Base-by-base conservation (phyloP, 1,140 invertebrate species). In the Stegodyphus mimosarum region DNA sequence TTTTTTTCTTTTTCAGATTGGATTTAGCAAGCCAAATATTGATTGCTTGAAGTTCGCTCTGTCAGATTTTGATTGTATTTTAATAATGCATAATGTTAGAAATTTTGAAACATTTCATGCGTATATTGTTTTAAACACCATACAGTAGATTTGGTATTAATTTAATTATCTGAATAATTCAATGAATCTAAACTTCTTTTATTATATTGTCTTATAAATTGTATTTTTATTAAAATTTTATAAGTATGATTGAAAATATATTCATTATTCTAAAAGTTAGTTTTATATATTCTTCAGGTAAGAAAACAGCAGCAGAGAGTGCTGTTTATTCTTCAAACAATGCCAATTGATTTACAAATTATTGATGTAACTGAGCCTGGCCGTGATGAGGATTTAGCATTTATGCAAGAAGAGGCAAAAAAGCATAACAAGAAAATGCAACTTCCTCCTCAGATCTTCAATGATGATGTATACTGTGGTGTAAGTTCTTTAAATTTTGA, bases 301-400 rank as follows among this genome's bases (percentile, higher is more conserved):
- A 97, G 97, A 91, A 98, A 98, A 90, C 92, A 96, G 88, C 97
- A 98, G 90, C 95, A 97, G 90, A 93, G 96, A 85, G 95, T 98
- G 33, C 91, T 95, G 81, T 96, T 98, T 94, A 96, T 98, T 89
- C 91, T 99, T 87, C 95, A 97, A 89, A 96, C 95, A 88, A 95
- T 96, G 92, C 94, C 93, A 90, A 95, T 98, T 88, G 92, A 94
- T 86, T 97, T 96, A 91, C 94, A 96, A 90, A 92, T 94, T 18
- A 94, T 98, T 88, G 97, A 99, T 90, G 98, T 99, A 88, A 95
- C 96, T 55, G 96, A 98, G 90, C 96, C 96, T 18, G 95, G 94
- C 55, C 94, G 94, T 90, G 96, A 98, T 90, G 91, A 93, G 74
- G 94, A 96, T 71, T 96, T 96, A 91, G 95, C 97, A 88, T 96